These are phyloP conservation scores for Ptychoptera albimana DNA, from an alignment of 2,888 invertebrate species.

Conservation along the genomic window DNA sequence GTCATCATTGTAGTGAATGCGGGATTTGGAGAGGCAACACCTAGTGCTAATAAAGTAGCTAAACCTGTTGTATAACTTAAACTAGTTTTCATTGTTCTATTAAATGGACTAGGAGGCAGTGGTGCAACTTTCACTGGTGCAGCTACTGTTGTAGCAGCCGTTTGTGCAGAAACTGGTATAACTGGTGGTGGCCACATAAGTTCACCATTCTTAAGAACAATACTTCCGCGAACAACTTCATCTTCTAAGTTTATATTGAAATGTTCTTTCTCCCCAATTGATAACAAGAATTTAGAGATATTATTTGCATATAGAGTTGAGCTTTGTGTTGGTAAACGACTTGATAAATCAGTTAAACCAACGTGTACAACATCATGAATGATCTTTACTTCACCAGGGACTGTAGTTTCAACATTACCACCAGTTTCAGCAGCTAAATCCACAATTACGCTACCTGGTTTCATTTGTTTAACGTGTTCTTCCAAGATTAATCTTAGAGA, in stretches of 20 bases:
- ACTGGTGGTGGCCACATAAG: constrained; percentile 69
- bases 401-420: constrained; percentile 70
- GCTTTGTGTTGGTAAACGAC: constrained; percentile 70
- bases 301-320: constrained; percentile 83
- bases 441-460: constrained; percentile 77
- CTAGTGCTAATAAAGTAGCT: constrained; percentile 50
- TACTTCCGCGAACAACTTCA: constrained; percentile 73
- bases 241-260: constrained; percentile 67
- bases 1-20: constrained; percentile 79
- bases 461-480: constrained; percentile 39
- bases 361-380: constrained; percentile 72
- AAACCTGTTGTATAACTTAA: constrained; percentile 54
- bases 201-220: constrained; percentile 57
- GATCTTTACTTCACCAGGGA: constrained; percentile 54
- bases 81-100: constrained; percentile 48
- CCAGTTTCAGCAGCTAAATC: constrained; percentile 82
- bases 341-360: constrained; percentile 72
- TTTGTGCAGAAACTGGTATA: constrained; percentile 36
- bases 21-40: constrained; percentile 62
- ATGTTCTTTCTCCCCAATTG: constrained; percentile 44
- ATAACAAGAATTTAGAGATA: constrained; percentile 66
- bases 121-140: constrained; percentile 31
- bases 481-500: constrained; percentile 12
- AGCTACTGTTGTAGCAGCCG: constrained; percentile 28
- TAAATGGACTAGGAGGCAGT: constrained; percentile 46